Conservation (phyloP, 2,113 vertebrate genomes). For the Hypanus sabinus region DNA sequence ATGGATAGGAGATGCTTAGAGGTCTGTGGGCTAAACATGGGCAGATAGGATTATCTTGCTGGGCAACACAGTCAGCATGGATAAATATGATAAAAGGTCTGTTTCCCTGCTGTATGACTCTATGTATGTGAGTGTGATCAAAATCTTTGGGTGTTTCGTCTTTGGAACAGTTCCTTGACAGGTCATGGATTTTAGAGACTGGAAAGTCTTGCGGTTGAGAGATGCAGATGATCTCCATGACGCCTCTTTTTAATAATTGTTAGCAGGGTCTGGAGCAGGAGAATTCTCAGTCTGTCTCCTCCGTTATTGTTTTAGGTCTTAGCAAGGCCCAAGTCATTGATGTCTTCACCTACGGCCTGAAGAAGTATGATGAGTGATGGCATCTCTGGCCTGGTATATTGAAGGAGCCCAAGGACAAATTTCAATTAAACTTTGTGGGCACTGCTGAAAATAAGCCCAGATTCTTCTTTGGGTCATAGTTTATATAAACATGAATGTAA, state of each 20-base stretch:
- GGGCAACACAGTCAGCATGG: too few relatives aligned
- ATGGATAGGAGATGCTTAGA: too few relatives aligned
- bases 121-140: neutral
- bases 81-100: too few relatives aligned
- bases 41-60: too few relatives aligned
- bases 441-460: neutral
- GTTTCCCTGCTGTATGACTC: too few relatives aligned
- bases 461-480: neutral
- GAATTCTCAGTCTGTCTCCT: neutral
- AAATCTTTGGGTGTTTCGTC: neutral
- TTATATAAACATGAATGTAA: conserved; percentile 13
- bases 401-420: neutral
- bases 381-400: neutral
- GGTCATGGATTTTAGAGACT: neutral
- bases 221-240: too few relatives aligned
- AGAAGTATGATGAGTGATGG: neutral
- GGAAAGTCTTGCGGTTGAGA: neutral
- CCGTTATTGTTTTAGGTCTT: neutral
- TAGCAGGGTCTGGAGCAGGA: neutral
- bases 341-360: too few relatives aligned
- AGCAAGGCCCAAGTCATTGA: neutral
- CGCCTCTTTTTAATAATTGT: neutral
- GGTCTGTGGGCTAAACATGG: too few relatives aligned
- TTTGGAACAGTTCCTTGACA: neutral
- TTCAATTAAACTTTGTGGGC: neutral